Conservation (phyloP, 2,888 invertebrate species). For the Chloroclysta siterata region DNA sequence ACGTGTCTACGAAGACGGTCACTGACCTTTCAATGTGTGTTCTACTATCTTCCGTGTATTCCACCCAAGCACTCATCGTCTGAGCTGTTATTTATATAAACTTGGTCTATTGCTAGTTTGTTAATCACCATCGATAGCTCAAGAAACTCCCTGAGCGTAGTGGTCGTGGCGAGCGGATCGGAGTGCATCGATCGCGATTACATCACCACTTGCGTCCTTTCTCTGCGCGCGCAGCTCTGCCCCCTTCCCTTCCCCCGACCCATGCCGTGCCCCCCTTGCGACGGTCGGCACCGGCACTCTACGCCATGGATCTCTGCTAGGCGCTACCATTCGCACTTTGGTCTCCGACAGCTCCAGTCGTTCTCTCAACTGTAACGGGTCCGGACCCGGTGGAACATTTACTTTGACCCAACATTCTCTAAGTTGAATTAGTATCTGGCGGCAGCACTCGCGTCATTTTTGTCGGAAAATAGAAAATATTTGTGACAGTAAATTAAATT, state of each 20-base stretch:
- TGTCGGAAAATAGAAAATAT: constrained; percentile 45
- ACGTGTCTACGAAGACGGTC: constrained; percentile 63
- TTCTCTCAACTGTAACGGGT: constrained; percentile 49
- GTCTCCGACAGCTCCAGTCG: constrained; percentile 66
- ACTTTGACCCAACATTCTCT: constrained; percentile 59
- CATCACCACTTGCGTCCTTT: constrained; percentile 82
- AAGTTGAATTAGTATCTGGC: constrained; percentile 54
- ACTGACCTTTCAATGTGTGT: constrained; percentile 57
- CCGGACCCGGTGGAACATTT: constrained; percentile 62
- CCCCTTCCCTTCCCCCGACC: constrained; percentile 51
- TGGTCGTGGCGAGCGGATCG: constrained; percentile 59
- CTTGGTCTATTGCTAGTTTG: constrained; percentile 1
- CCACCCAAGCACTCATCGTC: constrained; percentile 1
- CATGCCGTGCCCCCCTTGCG: constrained; percentile 60
- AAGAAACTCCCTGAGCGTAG: constrained; percentile 44
- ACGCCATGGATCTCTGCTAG: constrained; percentile 66
- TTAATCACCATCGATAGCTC: constrained; percentile 35
- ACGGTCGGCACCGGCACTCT: constrained; percentile 63
- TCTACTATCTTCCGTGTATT: constrained; percentile 24
- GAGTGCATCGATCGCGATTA: constrained; percentile 84
- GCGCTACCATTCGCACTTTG: constrained; percentile 77
- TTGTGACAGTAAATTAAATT: constrained; percentile 55
- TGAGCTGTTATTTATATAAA: not conserved
- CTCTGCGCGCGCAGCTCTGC: constrained; percentile 79
- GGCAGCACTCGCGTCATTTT: constrained; percentile 43